phyloP scores from a whole-genome alignment of 2,113 vertebrate genomes.

The Cyanistes caeruleus region DNA sequence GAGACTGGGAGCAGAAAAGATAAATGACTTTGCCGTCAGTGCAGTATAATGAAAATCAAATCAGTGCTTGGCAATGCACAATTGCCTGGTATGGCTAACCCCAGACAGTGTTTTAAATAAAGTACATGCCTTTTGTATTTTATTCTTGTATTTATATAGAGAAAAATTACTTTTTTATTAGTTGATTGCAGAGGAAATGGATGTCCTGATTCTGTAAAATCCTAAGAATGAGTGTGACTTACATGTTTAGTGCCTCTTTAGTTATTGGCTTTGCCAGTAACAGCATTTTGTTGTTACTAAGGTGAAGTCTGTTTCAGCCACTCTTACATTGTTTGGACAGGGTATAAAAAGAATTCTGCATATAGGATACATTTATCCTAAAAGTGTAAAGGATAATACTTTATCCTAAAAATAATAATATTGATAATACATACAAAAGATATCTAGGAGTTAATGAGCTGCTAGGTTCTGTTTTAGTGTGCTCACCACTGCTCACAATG shows the following conservation, averaged over 20 bases:
- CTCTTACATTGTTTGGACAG: neutral
- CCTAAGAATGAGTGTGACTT: neutral
- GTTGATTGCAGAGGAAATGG: slow-evolving; percentile 68
- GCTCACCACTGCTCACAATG: neutral
- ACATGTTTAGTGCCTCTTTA: neutral
- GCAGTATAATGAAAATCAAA: slow-evolving; percentile 68
- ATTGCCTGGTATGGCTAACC: slow-evolving; percentile 38
- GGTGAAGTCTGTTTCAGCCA: neutral
- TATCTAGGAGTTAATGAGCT: neutral
- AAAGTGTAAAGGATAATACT: neutral
- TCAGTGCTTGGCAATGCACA: slow-evolving; percentile 32
- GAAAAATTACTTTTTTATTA: slow-evolving; percentile 70
- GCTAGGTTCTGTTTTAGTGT: neutral
- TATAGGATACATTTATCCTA: neutral
- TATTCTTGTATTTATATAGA: slow-evolving; percentile 67
- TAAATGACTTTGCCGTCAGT: slow-evolving; percentile 53
- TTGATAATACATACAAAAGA: neutral
- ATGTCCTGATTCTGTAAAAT: neutral
- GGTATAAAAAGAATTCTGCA: neutral
- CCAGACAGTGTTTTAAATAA: slow-evolving; percentile 68
- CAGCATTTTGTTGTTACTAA: neutral
- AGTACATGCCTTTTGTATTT: slow-evolving; percentile 68
- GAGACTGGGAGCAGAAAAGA: slow-evolving; percentile 55
- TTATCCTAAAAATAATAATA: too few species aligned
- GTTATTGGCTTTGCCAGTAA: neutral